These are phyloP conservation scores for Drosophila paramelanica DNA, from an alignment of 2,888 invertebrate genomes.

Conservation along the genomic window DNA sequence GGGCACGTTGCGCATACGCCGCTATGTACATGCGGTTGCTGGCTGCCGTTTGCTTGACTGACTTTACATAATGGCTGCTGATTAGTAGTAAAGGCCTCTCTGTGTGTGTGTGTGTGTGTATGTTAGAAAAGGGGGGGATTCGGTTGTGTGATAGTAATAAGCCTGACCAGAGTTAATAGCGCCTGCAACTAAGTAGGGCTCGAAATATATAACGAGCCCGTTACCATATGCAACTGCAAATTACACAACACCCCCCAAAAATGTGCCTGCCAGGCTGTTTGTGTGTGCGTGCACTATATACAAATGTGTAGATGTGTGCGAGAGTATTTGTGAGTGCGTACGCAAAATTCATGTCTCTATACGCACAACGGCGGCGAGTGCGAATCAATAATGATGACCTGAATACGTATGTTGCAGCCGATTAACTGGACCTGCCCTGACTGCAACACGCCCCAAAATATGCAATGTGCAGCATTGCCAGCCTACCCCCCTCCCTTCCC, in stretches of 20 bases:
- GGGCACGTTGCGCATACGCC: slow-evolving; percentile 58
- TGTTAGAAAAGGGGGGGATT: slow-evolving; percentile 2
- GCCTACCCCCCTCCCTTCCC: slow-evolving; percentile 2
- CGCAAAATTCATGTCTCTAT: slow-evolving; percentile 78
- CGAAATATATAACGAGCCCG: slow-evolving; percentile 66
- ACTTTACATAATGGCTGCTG: slow-evolving; percentile 75
- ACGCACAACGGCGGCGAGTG: slow-evolving; percentile 70
- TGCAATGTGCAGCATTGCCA: slow-evolving; percentile 57
- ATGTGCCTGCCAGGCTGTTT: slow-evolving; percentile 38
- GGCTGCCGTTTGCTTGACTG: slow-evolving; percentile 56
- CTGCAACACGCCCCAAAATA: slow-evolving; percentile 63
- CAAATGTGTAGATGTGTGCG: slow-evolving; percentile 19
- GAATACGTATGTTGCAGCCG: slow-evolving; percentile 76
- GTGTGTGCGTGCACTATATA: slow-evolving; percentile 7
- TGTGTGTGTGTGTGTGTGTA: slow-evolving; percentile 12
- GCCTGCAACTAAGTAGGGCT: slow-evolving; percentile 65
- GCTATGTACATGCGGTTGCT: slow-evolving; percentile 35
- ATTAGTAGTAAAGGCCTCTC: slow-evolving; percentile 51
- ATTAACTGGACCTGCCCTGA: slow-evolving; percentile 67
- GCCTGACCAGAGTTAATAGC: slow-evolving; percentile 68
- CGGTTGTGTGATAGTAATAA: slow-evolving; percentile 41
- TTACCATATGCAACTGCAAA: slow-evolving; percentile 42
- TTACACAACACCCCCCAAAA: slow-evolving; percentile 53
- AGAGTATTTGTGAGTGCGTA: slow-evolving; percentile 63
- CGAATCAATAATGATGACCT: slow-evolving; percentile 80